Base-by-base conservation (phyloP, 2,888 invertebrate species). In the Magallana nippona region DNA sequence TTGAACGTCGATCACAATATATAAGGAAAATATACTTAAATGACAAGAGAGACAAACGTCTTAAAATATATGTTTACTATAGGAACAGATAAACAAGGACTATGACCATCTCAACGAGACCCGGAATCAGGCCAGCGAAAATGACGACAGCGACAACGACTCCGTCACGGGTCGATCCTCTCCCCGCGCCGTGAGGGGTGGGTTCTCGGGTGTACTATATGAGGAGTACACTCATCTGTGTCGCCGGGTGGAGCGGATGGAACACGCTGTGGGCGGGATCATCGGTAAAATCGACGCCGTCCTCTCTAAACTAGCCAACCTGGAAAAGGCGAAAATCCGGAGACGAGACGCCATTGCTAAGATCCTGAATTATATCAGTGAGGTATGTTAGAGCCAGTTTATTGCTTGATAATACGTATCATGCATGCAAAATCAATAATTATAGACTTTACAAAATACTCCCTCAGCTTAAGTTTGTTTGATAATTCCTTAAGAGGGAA, bases 261-360 rank as follows among this genome's bases (percentile, higher is more conserved):
- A 95, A 90, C 94, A 95, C 87, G 94, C 95, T 79, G 94, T 95
- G 85, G 95, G 94, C 85, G 94, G 94, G 88, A 95, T 94, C 82
- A 93, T 94, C 44, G 93, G 94, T 86, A 95, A 95, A 91, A 95
- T 95, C 82, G 95, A 95, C 88, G 94, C 95, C 8, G 95, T 95
- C 11, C 90, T 95, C 77, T 94, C 94, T 60, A 95, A 95, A 90
- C 91, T 95, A 88, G 95, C 95, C 90, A 93, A 93, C n/a, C 94
- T 95, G 94, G 95, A 95, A 90, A 94, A 94, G 89, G 94, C 94
- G 55, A 95, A 95, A 91, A 91, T 93, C 83, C 95, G 94, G 90
- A 91, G 95, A 82, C 90, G 94, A 80, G 95, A 95, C 86, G 94
- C 94, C 57, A 94, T 95, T 94, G 93, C 93, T 83, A 93, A 93